phyloP scores from a whole-genome alignment of 2,797 vertebrate genomes.

The Enteromius mattozi region DNA sequence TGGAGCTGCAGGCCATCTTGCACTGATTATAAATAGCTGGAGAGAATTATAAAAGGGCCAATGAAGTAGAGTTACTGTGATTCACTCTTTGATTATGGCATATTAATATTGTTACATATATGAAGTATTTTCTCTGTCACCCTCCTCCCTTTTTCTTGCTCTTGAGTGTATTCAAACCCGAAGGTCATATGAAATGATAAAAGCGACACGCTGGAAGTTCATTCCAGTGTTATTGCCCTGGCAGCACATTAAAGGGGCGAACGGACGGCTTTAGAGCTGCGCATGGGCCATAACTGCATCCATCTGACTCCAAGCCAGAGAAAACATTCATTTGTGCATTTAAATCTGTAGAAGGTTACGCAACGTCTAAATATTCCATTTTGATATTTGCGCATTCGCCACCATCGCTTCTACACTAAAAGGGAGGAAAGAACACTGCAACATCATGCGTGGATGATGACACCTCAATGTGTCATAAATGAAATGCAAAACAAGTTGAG shows the following conservation, averaged over 20 bases:
- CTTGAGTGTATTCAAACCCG: slow-evolving; percentile 36
- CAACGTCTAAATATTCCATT: slow-evolving; percentile 33
- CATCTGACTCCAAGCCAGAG: slow-evolving; percentile 16
- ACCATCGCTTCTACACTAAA: not conserved
- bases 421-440: slow-evolving; percentile 3
- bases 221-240: slow-evolving; percentile 34
- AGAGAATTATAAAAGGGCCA: slow-evolving; percentile 16
- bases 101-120: slow-evolving; percentile 11
- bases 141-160: not conserved
- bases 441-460: slow-evolving; percentile 21
- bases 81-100: slow-evolving; percentile 33
- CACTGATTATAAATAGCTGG: not conserved
- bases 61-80: not conserved
- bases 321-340: slow-evolving; percentile 17
- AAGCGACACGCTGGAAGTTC: slow-evolving; percentile 17
- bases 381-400: not conserved
- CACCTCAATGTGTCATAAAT: slow-evolving; percentile 42
- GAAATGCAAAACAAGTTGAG: slow-evolving; percentile 7
- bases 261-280: slow-evolving; percentile 14
- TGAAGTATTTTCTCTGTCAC: slow-evolving; percentile 19
- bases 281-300: not conserved
- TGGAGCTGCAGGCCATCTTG: not conserved
- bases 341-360: slow-evolving; percentile 18
- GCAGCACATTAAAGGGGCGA: slow-evolving; percentile 18
- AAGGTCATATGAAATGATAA: slow-evolving; percentile 51